phyloP scores from a whole-genome alignment of 2,113 vertebrate genomes.

The Megaleporinus macrocephalus region DNA sequence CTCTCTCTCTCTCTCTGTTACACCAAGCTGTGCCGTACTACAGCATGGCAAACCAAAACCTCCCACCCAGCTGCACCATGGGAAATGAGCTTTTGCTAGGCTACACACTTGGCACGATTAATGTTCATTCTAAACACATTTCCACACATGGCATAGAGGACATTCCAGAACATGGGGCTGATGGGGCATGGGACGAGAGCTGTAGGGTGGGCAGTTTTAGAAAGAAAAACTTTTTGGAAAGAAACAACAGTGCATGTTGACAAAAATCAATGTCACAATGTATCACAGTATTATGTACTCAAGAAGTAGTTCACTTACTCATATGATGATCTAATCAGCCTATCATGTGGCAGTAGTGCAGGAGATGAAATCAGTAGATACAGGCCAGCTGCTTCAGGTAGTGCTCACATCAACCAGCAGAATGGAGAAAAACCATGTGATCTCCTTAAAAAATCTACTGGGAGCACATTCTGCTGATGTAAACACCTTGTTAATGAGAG shows the following conservation, averaged over 20 bases:
- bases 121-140: constrained; percentile 48
- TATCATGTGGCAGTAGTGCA: no score
- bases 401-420: no score
- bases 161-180: neutral
- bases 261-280: neutral
- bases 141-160: neutral
- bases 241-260: neutral
- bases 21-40: constrained; percentile 56
- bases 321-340: no score
- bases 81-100: constrained; percentile 68
- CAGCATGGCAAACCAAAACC: constrained; percentile 79
- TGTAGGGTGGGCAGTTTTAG: constrained; percentile 13
- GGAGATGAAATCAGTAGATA: no score
- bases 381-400: no score
- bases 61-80: constrained; percentile 81
- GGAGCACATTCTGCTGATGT: no score
- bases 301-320: no score
- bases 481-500: no score
- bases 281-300: no score
- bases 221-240: neutral
- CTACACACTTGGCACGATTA: constrained; percentile 75
- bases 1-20: constrained; percentile 66
- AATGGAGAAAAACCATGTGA: no score
- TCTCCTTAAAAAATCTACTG: no score
- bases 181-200: neutral